Evolutionary conservation across 2,797 vertebrate genomes (phyloP), one percentile per base, ranked within the genome.

Genomic region (Sebastes dallii): DNA sequence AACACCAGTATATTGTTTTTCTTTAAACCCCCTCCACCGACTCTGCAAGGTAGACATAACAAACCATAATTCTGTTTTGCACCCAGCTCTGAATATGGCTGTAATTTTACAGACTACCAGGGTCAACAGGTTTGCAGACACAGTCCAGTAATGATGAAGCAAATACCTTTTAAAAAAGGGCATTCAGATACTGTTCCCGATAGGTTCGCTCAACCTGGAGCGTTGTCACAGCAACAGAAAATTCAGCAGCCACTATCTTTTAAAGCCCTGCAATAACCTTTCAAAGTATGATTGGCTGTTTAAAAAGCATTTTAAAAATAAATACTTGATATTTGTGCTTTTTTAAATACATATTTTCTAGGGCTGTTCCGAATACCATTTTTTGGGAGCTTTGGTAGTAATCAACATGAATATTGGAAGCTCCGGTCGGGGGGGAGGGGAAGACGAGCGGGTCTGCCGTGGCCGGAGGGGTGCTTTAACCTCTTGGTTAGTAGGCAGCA

Each of bases 221-320:
- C 9, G 89, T 92, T 91, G 92, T 86, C 91, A 89, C 83, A 82
- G 89, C 88, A 93, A 91, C 89, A 74, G 77, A 58, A 56, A 66
- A 76, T 60, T 39, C 78, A 69, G 73, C 76, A 79, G 79, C 72
- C 69, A 13, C 52, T 62, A 1, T 30, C 50, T 65, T 59, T 83
- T 14, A 62, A 85, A 80, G 75, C 66, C 12, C 39, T 9, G 32
- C 34, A 70, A 30, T 64, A 81, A 66, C 56, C 81, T 27, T 34
- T 46, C 14, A 27, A 14, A 52, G 3, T 10, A 7, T 32, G 25
- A 59, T 9, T 46, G 60, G 25, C 8, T 1, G 24, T 74, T 36
- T 59, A 8, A 46, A 36, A 68, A 65, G 25, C 11, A 32, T 13
- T 24, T 34, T 2, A 54, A 50, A 50, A 46, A 52, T 5, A 32